Conservation (phyloP, 2,113 vertebrate genomes). For the Sinosuthora webbiana region DNA sequence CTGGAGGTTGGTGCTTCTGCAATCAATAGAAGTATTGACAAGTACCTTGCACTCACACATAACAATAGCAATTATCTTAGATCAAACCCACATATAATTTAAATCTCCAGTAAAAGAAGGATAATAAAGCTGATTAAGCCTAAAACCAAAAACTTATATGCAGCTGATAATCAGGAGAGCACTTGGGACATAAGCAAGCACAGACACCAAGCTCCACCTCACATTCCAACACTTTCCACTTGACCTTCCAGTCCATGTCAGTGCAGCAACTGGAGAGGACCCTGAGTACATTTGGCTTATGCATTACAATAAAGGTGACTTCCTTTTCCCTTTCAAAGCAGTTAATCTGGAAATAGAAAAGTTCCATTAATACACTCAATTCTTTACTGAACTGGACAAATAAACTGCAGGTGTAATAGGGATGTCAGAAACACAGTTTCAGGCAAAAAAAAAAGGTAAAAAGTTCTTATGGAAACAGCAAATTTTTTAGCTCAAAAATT, state of each 20-base stretch:
- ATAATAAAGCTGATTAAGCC: slow-evolving; percentile 34
- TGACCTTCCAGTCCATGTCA: neutral
- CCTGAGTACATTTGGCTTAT: neutral
- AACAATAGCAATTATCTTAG: neutral
- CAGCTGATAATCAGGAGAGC: neutral
- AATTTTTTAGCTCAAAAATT: neutral
- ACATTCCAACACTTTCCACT: neutral
- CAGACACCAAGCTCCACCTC: neutral
- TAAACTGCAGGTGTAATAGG: neutral
- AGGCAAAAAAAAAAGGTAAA: neutral
- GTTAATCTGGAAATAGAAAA: neutral
- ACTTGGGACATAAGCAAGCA: neutral
- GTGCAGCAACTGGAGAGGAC: neutral
- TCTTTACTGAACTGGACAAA: neutral
- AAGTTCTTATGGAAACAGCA: neutral
- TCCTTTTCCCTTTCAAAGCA: neutral
- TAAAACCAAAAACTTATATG: neutral
- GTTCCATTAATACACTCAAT: neutral
- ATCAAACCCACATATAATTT: slow-evolving; percentile 19
- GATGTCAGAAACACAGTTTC: neutral
- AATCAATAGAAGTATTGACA: neutral
- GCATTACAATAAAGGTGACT: neutral
- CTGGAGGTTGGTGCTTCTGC: neutral
- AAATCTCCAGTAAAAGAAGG: neutral
- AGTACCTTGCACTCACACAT: neutral